Evolutionary conservation across 2,797 vertebrate species (phyloP).

Genomic region (Ceyx erithaca): DNA sequence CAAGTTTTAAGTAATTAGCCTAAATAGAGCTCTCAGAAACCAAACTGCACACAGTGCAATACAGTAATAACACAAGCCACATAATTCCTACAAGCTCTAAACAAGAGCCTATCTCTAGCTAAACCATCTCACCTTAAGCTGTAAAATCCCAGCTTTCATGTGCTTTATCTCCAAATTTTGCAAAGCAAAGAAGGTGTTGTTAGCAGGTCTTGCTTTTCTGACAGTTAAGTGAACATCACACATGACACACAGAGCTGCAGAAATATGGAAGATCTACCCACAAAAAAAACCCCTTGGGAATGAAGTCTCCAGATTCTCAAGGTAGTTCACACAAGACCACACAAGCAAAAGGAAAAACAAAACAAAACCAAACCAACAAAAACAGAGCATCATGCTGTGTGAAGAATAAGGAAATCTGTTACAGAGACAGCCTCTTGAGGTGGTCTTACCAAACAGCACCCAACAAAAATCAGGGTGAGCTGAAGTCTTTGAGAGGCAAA

Average conservation of each 20-base stretch:
- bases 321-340: neutral
- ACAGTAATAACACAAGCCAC: neutral
- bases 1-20: neutral
- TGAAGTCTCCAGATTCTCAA: neutral
- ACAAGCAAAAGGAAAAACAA: neutral
- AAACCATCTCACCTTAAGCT: neutral
- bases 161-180: neutral
- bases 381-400: neutral
- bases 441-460: neutral
- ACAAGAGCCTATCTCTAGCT: neutral
- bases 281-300: neutral
- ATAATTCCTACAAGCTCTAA: neutral
- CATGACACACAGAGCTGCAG: neutral
- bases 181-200: neutral
- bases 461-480: neutral
- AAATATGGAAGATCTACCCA: neutral
- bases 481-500: neutral
- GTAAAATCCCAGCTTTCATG: neutral
- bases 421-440: neutral
- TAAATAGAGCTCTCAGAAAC: neutral
- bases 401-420: neutral
- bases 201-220: neutral
- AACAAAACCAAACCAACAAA: neutral
- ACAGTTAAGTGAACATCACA: neutral
- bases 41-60: neutral